Percentiles rank a stretch among this genome's conserved stretches.
Evolutionary conservation across 2,888 invertebrate species (phyloP).

Genomic region (Drosophila greeni): DNA sequence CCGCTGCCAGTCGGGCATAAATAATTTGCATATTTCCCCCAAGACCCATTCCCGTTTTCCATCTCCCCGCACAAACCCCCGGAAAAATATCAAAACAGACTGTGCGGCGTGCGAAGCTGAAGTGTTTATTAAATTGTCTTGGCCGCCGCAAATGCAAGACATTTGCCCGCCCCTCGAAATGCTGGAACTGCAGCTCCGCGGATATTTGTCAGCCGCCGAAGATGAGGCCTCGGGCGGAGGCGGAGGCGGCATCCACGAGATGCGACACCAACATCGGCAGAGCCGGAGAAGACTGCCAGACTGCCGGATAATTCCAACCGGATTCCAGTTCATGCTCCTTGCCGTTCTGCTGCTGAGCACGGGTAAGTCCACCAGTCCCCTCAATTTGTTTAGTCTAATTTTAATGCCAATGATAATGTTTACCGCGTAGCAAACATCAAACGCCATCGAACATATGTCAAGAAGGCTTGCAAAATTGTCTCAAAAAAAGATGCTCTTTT

Average conservation of each 20-base stretch:
- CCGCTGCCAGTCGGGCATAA: constrained; percentile 38
- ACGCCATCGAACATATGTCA: constrained; percentile 1
- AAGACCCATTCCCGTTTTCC: constrained; percentile 17
- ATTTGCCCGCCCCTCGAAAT: constrained; percentile 39
- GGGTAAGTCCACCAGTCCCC: constrained; percentile 49
- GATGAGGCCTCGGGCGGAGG: constrained; percentile 21
- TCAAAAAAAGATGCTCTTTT: neutral
- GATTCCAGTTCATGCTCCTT: constrained; percentile 45
- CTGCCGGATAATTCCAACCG: constrained; percentile 31
- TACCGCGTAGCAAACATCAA: constrained; percentile 25
- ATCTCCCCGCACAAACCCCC: constrained; percentile 17
- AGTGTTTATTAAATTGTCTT: constrained; percentile 67
- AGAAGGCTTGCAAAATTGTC: neutral
- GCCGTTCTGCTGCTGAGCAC: constrained; percentile 32
- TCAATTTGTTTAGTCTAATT: constrained; percentile 14
- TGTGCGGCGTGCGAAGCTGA: constrained; percentile 55
- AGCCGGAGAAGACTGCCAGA: constrained; percentile 22
- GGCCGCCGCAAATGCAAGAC: constrained; percentile 57
- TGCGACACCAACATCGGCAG: constrained; percentile 35
- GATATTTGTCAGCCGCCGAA: constrained; percentile 44
- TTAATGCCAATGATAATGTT: constrained; percentile 20
- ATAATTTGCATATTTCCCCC: constrained; percentile 49
- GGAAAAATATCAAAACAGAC: constrained; percentile 36
- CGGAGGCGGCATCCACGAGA: constrained; percentile 36
- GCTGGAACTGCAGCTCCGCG: constrained; percentile 46